Percentiles rank a stretch among this genome's conserved stretches.
Evolutionary conservation across 2,888 invertebrate species (phyloP).

Genomic region (Athalia cordata): DNA sequence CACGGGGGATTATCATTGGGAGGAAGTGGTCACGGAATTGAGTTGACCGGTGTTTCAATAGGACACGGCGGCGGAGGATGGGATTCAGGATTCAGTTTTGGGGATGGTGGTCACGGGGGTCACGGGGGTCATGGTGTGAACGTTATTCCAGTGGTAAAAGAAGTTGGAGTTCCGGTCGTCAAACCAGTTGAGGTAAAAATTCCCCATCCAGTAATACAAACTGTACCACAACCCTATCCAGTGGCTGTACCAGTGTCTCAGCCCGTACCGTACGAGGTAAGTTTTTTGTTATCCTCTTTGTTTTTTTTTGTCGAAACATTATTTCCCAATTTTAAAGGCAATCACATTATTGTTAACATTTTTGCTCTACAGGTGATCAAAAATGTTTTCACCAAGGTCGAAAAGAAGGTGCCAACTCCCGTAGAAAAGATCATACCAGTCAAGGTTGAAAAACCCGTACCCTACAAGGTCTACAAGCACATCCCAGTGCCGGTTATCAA

Average conservation of each 20-base stretch:
- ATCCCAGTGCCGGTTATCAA: slow-evolving; percentile 80
- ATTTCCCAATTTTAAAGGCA: not conserved
- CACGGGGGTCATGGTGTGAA: slow-evolving; percentile 58
- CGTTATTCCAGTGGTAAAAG: slow-evolving; percentile 78
- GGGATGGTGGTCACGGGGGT: slow-evolving; percentile 52
- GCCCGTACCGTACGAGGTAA: slow-evolving; percentile 72
- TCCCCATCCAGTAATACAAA: slow-evolving; percentile 75
- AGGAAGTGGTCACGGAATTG: slow-evolving; percentile 59
- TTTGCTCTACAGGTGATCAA: slow-evolving; percentile 58
- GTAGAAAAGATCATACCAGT: slow-evolving; percentile 80
- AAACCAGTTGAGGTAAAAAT: slow-evolving; percentile 77
- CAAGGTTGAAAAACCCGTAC: slow-evolving; percentile 82
- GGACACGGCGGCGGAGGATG: slow-evolving; percentile 44
- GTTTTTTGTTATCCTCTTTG: not conserved
- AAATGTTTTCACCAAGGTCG: slow-evolving; percentile 58
- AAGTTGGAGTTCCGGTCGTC: slow-evolving; percentile 78
- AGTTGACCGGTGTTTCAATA: slow-evolving; percentile 39
- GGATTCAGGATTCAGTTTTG: slow-evolving; percentile 47
- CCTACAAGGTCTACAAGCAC: slow-evolving; percentile 79
- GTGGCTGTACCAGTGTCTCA: slow-evolving; percentile 80
- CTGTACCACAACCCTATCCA: slow-evolving; percentile 79
- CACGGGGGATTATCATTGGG: slow-evolving; percentile 53
- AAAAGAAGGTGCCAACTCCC: slow-evolving; percentile 77
- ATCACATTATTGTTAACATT: slow-evolving; percentile 4
- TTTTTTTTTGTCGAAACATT: not conserved